Evolutionary conservation across 1,140 invertebrate species (phyloP).

Genomic region (Drosophila mayri): DNA sequence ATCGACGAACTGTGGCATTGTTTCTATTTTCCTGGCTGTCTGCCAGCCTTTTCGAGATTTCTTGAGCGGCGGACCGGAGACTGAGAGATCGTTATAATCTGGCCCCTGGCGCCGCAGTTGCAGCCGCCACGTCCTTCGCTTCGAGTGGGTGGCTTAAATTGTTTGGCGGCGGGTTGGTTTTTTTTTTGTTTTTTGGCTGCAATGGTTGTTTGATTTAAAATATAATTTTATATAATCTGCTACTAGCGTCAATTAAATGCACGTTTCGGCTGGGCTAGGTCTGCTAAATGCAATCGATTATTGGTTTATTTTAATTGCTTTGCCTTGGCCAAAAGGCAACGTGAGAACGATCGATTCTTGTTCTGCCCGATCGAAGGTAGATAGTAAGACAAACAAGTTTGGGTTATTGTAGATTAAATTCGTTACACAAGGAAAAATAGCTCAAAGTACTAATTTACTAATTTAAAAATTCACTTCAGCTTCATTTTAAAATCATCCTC

Average conservation of each 20-base stretch:
- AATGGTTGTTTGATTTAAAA: slow-evolving; percentile 79
- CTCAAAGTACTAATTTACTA: no score
- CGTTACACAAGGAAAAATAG: neutral
- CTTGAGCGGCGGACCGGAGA: slow-evolving; percentile 27
- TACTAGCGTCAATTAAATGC: slow-evolving; percentile 80
- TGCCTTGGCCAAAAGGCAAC: slow-evolving; percentile 61
- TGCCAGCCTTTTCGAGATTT: slow-evolving; percentile 40
- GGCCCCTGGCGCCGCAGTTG: slow-evolving; percentile 74
- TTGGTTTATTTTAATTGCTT: slow-evolving; percentile 80
- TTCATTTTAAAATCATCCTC: slow-evolving; percentile 1
- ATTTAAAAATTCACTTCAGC: neutral
- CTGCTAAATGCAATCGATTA: slow-evolving; percentile 78
- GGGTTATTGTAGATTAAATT: slow-evolving; percentile 4
- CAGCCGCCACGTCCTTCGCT: slow-evolving; percentile 74
- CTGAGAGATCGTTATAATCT: slow-evolving; percentile 79
- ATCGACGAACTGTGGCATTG: slow-evolving; percentile 58
- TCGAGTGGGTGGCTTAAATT: slow-evolving; percentile 71
- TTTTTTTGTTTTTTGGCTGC: slow-evolving; percentile 46
- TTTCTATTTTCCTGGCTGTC: slow-evolving; percentile 47
- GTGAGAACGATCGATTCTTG: slow-evolving; percentile 60
- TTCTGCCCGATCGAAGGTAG: slow-evolving; percentile 25
- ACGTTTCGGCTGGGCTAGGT: slow-evolving; percentile 62
- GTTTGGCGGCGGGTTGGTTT: slow-evolving; percentile 37
- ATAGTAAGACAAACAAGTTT: slow-evolving; percentile 31
- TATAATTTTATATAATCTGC: slow-evolving; percentile 82